These are phyloP conservation scores for Etheostoma nigrum DNA, from an alignment of 2,797 vertebrate genomes.

Conservation along the genomic window DNA sequence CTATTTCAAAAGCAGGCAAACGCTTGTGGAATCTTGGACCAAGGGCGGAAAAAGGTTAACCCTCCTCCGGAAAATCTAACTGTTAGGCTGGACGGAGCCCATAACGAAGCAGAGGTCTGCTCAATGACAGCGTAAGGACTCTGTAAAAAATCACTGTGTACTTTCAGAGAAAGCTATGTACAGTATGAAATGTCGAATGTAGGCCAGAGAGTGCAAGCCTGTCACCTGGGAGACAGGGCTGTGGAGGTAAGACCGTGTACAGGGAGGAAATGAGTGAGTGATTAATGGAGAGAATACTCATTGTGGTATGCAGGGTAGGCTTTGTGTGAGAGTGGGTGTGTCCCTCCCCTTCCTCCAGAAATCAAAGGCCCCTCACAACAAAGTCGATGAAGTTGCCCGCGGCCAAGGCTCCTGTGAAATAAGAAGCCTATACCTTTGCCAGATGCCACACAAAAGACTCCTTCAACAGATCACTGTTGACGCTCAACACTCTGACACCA, in stretches of 20 bases:
- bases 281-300: constrained; percentile 75
- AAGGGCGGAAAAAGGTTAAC: constrained; percentile 47
- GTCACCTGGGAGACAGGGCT: constrained; percentile 68
- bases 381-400: constrained; percentile 74
- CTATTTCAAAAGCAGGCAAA: constrained; percentile 50
- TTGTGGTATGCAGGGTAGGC: constrained; percentile 76
- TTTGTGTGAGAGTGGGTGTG: constrained; percentile 81
- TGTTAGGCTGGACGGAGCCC: constrained; percentile 47
- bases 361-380: constrained; percentile 82
- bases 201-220: constrained; percentile 37
- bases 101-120: constrained; percentile 7
- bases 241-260: constrained; percentile 38
- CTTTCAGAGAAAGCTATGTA: constrained; percentile 42
- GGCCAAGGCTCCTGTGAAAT: constrained; percentile 74
- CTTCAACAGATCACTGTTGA: constrained; percentile 69
- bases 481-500: constrained; percentile 54
- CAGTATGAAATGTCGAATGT: constrained; percentile 43
- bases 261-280: constrained; percentile 63
- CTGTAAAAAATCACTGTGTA: constrained; percentile 45
- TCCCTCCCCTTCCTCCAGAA: constrained; percentile 79
- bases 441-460: constrained; percentile 74
- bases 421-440: constrained; percentile 69
- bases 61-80: constrained; percentile 55
- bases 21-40: constrained; percentile 46
- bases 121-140: constrained; percentile 37